A percentile compares a stretch with the other conserved stretches of the same genome.
These are phyloP conservation scores for Mus caroli DNA, from an alignment of 2,797 vertebrate species.

Conservation along the genomic window DNA sequence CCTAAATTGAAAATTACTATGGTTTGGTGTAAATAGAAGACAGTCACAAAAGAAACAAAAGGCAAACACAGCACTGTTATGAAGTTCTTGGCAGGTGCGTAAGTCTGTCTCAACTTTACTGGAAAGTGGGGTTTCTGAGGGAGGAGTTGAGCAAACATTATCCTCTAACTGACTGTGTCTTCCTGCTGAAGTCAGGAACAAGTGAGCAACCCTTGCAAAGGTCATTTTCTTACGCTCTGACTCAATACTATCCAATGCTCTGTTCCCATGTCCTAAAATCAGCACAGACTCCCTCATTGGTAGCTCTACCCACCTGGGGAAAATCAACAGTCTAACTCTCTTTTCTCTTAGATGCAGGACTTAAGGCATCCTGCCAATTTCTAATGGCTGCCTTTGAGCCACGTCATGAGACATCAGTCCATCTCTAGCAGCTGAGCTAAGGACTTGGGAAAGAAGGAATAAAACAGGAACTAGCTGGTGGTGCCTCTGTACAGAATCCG, in stretches of 20 bases:
- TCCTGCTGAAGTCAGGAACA: background rate
- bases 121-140: conserved; percentile 24
- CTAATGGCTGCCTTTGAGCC: background rate
- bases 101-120: conserved; percentile 18
- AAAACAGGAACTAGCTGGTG: background rate
- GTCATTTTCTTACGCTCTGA: background rate
- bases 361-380: background rate
- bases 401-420: background rate
- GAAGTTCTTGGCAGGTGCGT: conserved; percentile 49
- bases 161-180: background rate
- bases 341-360: background rate
- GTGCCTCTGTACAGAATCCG: background rate
- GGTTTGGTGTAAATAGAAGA: conserved; percentile 55
- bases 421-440: background rate
- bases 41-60: conserved; percentile 60
- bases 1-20: conserved; percentile 48
- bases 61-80: background rate
- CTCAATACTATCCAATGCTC: background rate
- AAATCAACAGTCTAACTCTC: background rate
- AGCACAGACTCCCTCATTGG: background rate
- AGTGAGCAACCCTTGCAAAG: background rate
- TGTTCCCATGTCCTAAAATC: background rate
- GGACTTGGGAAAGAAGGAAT: background rate
- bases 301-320: background rate
- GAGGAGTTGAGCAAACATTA: background rate